Conservation (phyloP, 92 coral and sea anemone species). For the Zoanthus sociatus region DNA sequence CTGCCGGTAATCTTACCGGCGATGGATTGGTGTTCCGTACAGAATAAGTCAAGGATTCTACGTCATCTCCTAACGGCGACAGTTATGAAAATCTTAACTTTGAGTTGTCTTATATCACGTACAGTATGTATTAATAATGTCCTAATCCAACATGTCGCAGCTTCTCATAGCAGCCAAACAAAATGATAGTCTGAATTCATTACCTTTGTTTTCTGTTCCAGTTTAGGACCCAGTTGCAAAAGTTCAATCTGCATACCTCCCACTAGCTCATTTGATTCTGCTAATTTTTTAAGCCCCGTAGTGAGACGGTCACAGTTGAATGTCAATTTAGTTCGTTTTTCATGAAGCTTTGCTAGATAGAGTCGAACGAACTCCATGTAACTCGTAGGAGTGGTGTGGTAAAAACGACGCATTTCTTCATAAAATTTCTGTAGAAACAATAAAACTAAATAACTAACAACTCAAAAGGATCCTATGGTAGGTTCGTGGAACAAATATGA, state of each 20-base stretch:
- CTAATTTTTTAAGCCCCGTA: constrained; percentile 84
- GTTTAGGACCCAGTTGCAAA: constrained; percentile 85
- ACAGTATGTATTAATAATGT: too few species aligned
- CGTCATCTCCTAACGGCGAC: too few species aligned
- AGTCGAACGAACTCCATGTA: constrained; percentile 92
- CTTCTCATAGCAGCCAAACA: too few species aligned
- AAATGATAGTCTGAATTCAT: background rate
- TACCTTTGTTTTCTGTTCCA: constrained; percentile 88
- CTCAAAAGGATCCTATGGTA: too few species aligned
- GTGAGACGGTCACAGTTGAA: constrained; percentile 77
- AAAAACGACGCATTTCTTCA: constrained; percentile 80
- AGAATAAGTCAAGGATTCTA: too few species aligned
- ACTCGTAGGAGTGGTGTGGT: constrained; percentile 92
- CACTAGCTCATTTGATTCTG: constrained; percentile 84
- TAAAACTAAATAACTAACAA: too few species aligned
- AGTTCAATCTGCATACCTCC: constrained; percentile 90
- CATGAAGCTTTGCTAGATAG: constrained; percentile 69
- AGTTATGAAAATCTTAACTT: too few species aligned
- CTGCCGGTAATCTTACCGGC: too few species aligned
- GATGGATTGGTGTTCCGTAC: too few species aligned
- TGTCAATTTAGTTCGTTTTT: constrained; percentile 75
- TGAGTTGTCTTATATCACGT: background rate
- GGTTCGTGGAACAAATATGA: too few species aligned
- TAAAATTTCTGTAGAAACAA: constrained; percentile 59
- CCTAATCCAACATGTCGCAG: too few species aligned